Evolutionary conservation across 2,888 invertebrate genomes (phyloP).

Genomic region (Deilephila elpenor): DNA sequence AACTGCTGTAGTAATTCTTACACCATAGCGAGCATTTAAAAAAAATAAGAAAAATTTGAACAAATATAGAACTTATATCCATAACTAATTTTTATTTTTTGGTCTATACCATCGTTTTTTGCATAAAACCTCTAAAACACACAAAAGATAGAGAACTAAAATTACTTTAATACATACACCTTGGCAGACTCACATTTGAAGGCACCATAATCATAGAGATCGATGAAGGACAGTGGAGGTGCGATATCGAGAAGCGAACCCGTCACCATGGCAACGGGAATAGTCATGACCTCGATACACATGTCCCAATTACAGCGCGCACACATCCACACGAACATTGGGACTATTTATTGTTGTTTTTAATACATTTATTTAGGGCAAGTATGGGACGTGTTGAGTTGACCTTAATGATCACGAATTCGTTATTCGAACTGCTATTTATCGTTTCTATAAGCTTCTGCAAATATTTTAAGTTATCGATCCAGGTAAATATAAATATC

Average conservation of each 20-base stretch:
- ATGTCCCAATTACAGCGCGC: constrained; percentile 29
- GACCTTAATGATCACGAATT: not conserved
- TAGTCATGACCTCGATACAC: constrained; percentile 29
- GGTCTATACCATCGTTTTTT: too few species aligned
- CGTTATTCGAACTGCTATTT: not conserved
- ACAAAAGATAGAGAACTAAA: too few species aligned
- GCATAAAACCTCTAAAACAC: too few species aligned
- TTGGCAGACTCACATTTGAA: not conserved
- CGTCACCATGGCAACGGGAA: constrained; percentile 27
- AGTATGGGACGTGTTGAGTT: not conserved
- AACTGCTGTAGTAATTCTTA: not conserved
- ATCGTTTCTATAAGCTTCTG: not conserved
- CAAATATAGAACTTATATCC: too few species aligned
- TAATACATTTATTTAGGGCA: constrained; percentile 19
- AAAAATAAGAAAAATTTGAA: not conserved
- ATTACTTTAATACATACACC: too few species aligned
- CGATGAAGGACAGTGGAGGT: constrained; percentile 8
- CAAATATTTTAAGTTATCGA: too few species aligned
- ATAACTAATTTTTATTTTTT: too few species aligned
- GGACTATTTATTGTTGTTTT: constrained; percentile 24
- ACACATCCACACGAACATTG: not conserved
- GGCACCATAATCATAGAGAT: not conserved
- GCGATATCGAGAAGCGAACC: not conserved
- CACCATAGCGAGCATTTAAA: not conserved
- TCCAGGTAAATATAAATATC: too few species aligned